Evolutionary conservation across 2,797 vertebrate species (phyloP).

Genomic region (Geotria australis): DNA sequence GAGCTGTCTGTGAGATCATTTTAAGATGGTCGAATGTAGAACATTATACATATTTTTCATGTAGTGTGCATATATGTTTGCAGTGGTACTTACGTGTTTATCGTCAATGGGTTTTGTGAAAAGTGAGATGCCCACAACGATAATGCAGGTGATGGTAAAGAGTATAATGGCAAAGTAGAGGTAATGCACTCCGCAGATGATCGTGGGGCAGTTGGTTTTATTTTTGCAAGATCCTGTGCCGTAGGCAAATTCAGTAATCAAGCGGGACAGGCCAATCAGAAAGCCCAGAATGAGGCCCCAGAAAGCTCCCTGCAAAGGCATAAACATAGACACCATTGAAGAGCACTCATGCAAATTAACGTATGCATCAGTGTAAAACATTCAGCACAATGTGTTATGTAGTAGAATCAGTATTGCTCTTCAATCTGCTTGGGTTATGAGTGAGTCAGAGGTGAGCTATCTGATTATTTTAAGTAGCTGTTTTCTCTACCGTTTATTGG

Average conservation of each 20-base stretch:
- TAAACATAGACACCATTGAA: not conserved
- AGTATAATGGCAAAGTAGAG: slow-evolving; percentile 73
- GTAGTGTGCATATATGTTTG: too few species aligned
- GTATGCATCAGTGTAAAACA: too few species aligned
- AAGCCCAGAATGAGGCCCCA: slow-evolving; percentile 47
- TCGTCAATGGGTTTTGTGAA: slow-evolving; percentile 66
- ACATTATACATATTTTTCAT: too few species aligned
- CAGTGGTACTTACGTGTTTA: slow-evolving; percentile 32
- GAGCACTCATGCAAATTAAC: too few species aligned
- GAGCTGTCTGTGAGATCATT: too few species aligned
- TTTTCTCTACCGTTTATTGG: too few species aligned
- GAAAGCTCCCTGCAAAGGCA: slow-evolving; percentile 45
- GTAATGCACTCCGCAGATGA: slow-evolving; percentile 81
- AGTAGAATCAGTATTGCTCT: too few species aligned
- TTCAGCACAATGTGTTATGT: too few species aligned
- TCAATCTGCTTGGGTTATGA: too few species aligned
- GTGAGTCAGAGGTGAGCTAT: too few species aligned
- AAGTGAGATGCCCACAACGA: slow-evolving; percentile 33
- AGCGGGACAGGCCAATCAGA: slow-evolving; percentile 26
- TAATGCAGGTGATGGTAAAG: slow-evolving; percentile 14
- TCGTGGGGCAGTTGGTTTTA: slow-evolving; percentile 38
- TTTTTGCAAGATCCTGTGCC: slow-evolving; percentile 44
- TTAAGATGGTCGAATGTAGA: too few species aligned
- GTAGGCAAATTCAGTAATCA: slow-evolving; percentile 53
- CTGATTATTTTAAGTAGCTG: too few species aligned